Conservation (phyloP, 53 echinoderm and acorn worm species). For the Paelopatides confundens region DNA sequence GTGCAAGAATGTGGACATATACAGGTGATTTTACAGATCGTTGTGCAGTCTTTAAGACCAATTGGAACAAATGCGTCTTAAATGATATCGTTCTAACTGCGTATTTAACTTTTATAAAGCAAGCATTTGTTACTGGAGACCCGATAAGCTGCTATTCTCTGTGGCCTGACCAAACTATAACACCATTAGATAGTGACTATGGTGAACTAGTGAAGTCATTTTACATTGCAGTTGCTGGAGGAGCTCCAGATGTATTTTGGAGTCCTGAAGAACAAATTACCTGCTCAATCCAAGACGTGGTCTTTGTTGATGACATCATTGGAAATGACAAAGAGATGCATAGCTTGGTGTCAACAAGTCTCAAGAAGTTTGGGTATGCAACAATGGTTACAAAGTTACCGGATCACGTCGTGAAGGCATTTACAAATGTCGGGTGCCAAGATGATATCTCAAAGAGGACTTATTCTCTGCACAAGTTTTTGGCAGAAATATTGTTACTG, state of each 20-base stretch:
- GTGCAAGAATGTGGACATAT: slow-evolving; percentile 36
- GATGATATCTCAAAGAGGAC: neutral
- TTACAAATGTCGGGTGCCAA: neutral
- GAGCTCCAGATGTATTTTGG: neutral
- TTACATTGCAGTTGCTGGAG: neutral
- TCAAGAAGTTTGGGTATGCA: neutral
- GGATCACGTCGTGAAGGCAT: slow-evolving; percentile 4
- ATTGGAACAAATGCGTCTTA: slow-evolving; percentile 57
- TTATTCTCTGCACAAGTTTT: slow-evolving; percentile 44
- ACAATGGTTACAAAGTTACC: neutral
- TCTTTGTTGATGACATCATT: slow-evolving; percentile 32
- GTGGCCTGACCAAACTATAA: neutral
- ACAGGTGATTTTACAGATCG: neutral
- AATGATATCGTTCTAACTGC: slow-evolving; percentile 52
- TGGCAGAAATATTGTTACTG: slow-evolving; percentile 47
- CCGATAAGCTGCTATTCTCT: neutral
- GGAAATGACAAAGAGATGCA: slow-evolving; percentile 21
- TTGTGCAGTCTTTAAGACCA: neutral
- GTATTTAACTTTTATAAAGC: slow-evolving; percentile 40
- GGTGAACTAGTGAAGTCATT: neutral
- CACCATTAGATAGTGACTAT: neutral
- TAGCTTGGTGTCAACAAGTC: neutral
- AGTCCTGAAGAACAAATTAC: neutral
- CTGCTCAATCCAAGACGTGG: neutral
- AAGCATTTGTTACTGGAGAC: neutral